Base-by-base conservation (phyloP, 2,113 vertebrate genomes). In the Australoheros scitulus region DNA sequence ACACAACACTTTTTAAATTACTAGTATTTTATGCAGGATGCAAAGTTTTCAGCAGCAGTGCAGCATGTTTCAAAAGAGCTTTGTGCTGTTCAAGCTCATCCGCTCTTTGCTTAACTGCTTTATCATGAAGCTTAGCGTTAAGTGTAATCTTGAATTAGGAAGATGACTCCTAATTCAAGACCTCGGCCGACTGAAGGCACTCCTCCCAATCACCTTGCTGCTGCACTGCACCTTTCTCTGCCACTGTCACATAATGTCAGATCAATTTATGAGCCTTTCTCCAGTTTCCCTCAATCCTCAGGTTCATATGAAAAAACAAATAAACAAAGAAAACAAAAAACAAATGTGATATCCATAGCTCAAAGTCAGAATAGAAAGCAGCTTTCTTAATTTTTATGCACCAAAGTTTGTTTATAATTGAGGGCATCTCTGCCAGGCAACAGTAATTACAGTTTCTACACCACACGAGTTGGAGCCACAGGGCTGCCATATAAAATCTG, bases 401-500 rank as follows among this genome's bases (percentile, higher is more conserved):
- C 26, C 32, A 82, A 91, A 83, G 76, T 89, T 92, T 90, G 84
- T 88, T 88, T 81, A 64, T 89, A 91, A 93, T 92, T 89, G 90
- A 90, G 85, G 90, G 86, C 87, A 92, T 90, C 58, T 86, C 76
- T 89, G 90, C 72, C 82, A 88, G 82, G 86, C 87, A 91, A 89
- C 86, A 79, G 80, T 88, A 91, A 92, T 94, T 93, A 92, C 83
- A 91, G 84, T 92, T 92, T 90, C 79, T 81, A 22, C 36, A 55
- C 68, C 59, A 72, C 43, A 24, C 18, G n/a, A 84, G 80, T 83
- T 13, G 11, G 64, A 91, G 88, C 88, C 90, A 89, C 68, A 32
- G 86, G 89, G 75, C 79, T 68, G 83, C 82, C 86, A 95, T 95
- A 87, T 88, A 94, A 87, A 87, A 93, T 91, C 61, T 94, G 90